phyloP scores from a whole-genome alignment of 2,113 vertebrate genomes.

The Trematomus loennbergii region DNA sequence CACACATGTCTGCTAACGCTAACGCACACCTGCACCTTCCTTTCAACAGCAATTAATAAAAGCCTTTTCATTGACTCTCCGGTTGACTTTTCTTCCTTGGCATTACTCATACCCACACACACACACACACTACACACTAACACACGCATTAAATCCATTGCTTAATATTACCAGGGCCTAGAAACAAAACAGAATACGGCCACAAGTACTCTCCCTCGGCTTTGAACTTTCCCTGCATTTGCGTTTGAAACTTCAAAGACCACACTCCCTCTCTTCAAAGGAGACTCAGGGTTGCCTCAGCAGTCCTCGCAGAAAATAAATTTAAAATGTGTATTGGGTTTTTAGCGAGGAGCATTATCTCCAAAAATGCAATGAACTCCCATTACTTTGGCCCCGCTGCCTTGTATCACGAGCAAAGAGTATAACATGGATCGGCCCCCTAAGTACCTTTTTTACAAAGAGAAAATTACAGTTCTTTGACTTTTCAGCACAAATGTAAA shows the following conservation, averaged over 20 bases:
- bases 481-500: constrained; percentile 44
- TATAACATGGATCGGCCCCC: constrained; percentile 65
- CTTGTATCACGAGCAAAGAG: constrained; percentile 59
- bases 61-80: constrained; percentile 58
- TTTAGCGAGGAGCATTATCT: constrained; percentile 78
- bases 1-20: constrained; percentile 1
- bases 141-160: constrained; percentile 4
- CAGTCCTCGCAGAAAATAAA: constrained; percentile 72
- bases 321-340: constrained; percentile 74
- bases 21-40: constrained; percentile 21
- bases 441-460: constrained; percentile 71
- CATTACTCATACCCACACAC: constrained; percentile 16
- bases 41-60: constrained; percentile 70
- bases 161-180: constrained; percentile 67
- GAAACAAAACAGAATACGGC: constrained; percentile 78
- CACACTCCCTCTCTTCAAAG: constrained; percentile 81
- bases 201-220: constrained; percentile 73
- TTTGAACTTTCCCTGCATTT: constrained; percentile 83
- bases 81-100: constrained; percentile 52
- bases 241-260: constrained; percentile 84
- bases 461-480: constrained; percentile 73
- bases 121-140: constrained; percentile 26
- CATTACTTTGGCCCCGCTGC: constrained; percentile 63
- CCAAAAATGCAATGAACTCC: constrained; percentile 71
- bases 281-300: constrained; percentile 72